phyloP scores from a whole-genome alignment of 2,797 vertebrate species.

The Sardinella longiceps region DNA sequence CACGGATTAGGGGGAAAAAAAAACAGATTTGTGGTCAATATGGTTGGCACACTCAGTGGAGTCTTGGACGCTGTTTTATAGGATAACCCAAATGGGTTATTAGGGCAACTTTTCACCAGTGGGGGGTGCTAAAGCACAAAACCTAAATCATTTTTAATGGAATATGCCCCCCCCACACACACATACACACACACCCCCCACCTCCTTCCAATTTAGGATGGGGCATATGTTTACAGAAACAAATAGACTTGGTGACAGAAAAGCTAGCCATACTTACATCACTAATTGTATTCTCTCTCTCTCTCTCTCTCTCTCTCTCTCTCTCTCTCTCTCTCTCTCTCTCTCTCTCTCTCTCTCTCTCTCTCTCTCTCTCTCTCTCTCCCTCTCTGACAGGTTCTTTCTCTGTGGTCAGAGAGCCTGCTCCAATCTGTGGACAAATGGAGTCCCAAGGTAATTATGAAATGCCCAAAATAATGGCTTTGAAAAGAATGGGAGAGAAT shows the following conservation, averaged over 20 bases:
- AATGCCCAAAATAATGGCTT: background rate
- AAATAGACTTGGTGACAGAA: slow-evolving; percentile 34
- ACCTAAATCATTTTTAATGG: slow-evolving; percentile 29
- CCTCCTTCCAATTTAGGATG: background rate
- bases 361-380: background rate
- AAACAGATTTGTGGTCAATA: background rate
- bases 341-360: background rate
- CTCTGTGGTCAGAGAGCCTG: slow-evolving; percentile 1
- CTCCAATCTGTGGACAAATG: background rate
- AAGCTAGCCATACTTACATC: slow-evolving; percentile 23
- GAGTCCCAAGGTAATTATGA: background rate
- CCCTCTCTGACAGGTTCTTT: background rate
- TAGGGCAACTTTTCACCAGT: slow-evolving; percentile 40
- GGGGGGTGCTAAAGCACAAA: slow-evolving; percentile 52
- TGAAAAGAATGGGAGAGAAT: background rate
- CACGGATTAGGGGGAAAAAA: background rate
- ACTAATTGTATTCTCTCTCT: slow-evolving; percentile 28
- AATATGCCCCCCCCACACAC: slow-evolving; percentile 24
- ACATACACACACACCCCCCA: too few species aligned
- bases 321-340: slow-evolving; percentile 35
- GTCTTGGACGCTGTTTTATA: background rate
- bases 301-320: too few species aligned
- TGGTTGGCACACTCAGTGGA: background rate
- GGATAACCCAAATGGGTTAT: background rate
- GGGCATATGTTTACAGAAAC: slow-evolving; percentile 34